phyloP scores from a whole-genome alignment of 2,888 invertebrate species.

The Tholera decimalis region DNA sequence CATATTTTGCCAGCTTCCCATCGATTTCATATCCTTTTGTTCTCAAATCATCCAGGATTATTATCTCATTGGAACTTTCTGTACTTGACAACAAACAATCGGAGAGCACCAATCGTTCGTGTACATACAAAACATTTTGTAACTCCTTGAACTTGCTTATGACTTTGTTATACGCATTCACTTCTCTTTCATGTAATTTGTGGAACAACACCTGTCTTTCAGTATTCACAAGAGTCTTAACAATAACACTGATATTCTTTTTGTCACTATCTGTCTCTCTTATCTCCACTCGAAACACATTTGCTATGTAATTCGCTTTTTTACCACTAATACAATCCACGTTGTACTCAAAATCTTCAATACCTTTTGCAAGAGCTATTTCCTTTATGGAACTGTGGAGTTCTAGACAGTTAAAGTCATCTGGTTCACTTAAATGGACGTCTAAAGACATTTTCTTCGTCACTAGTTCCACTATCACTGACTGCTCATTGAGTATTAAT shows the following conservation, averaged over 20 bases:
- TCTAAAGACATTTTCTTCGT: slow-evolving; percentile 83
- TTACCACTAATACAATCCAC: slow-evolving; percentile 83
- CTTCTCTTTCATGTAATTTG: slow-evolving; percentile 83
- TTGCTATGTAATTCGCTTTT: slow-evolving; percentile 82
- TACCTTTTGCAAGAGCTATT: slow-evolving; percentile 73
- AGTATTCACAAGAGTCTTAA: slow-evolving; percentile 84
- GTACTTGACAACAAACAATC: slow-evolving; percentile 75
- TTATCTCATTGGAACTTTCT: slow-evolving; percentile 79
- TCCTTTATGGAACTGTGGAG: slow-evolving; percentile 79
- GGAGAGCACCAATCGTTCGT: slow-evolving; percentile 74
- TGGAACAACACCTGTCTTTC: slow-evolving; percentile 81
- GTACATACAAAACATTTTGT: slow-evolving; percentile 70
- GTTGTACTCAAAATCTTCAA: slow-evolving; percentile 81
- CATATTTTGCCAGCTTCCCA: slow-evolving; percentile 70
- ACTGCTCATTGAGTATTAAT: slow-evolving; percentile 57
- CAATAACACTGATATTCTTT: slow-evolving; percentile 76
- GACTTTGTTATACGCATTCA: slow-evolving; percentile 76
- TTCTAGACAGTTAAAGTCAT: slow-evolving; percentile 83
- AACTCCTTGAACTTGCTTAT: slow-evolving; percentile 74
- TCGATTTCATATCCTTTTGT: slow-evolving; percentile 76
- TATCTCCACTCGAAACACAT: slow-evolving; percentile 82
- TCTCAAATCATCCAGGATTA: slow-evolving; percentile 82
- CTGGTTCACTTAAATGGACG: slow-evolving; percentile 87
- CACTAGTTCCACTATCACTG: slow-evolving; percentile 35
- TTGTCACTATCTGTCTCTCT: slow-evolving; percentile 71